Conservation (phyloP, 2,113 vertebrate species). For the Aspidoscelis tigris region DNA sequence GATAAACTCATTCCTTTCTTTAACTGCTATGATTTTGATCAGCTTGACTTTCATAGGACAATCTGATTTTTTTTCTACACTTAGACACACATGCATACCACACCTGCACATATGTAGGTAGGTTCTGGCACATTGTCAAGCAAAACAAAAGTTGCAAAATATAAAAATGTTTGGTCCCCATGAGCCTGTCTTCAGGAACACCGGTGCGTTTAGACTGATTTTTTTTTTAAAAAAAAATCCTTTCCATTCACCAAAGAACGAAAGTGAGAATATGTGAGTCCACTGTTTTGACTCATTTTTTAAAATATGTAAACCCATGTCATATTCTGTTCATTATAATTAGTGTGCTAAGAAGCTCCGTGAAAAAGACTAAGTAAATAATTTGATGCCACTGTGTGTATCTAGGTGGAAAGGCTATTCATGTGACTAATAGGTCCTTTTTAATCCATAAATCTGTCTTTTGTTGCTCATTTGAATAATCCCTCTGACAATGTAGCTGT, state of each 20-base stretch:
- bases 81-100: too few relatives aligned
- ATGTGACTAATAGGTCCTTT: accelerated
- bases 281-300: slow-evolving; percentile 25
- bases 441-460: background rate
- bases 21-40: background rate
- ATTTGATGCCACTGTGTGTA: accelerated
- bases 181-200: background rate
- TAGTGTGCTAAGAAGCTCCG: background rate
- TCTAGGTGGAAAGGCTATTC: background rate
- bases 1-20: background rate
- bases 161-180: background rate
- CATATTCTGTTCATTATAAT: background rate
- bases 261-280: background rate
- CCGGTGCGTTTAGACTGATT: too few relatives aligned
- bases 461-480: accelerated
- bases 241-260: background rate
- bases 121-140: background rate
- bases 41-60: background rate
- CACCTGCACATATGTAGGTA: background rate
- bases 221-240: background rate
- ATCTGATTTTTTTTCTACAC: background rate
- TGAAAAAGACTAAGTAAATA: slow-evolving; percentile 21
- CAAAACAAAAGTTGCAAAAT: background rate
- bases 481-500: slow-evolving; percentile 20
- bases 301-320: background rate